These are phyloP conservation scores for Centrocercus urophasianus DNA, from an alignment of 2,113 vertebrate species.

Conservation along the genomic window DNA sequence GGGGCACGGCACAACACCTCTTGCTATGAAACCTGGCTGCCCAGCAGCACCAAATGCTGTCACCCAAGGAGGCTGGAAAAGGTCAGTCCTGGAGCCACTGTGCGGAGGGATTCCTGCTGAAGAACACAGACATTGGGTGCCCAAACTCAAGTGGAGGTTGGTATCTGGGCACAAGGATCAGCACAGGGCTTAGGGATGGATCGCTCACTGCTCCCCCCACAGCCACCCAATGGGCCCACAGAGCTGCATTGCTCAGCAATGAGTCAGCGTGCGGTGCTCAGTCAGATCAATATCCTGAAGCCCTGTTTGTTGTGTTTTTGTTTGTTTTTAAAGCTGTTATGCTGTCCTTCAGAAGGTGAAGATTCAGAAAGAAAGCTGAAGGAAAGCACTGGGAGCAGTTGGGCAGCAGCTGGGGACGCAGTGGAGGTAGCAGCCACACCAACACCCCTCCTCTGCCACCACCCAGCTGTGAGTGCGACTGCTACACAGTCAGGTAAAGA, in stretches of 20 bases:
- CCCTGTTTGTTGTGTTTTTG: not conserved
- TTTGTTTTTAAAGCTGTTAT: not conserved
- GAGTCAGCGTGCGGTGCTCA: not conserved
- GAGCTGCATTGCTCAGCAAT: not conserved
- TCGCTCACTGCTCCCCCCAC: not conserved
- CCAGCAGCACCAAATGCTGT: accelerated
- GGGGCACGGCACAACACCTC: accelerated
- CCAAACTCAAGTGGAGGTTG: accelerated
- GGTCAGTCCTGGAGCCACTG: accelerated
- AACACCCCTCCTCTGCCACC: accelerated
- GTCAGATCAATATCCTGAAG: not conserved
- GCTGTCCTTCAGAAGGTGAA: not conserved
- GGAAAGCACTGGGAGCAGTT: not conserved
- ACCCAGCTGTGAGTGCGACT: accelerated
- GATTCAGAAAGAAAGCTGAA: not conserved
- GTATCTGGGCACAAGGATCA: not conserved
- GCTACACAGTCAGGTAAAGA: not conserved
- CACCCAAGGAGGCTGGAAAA: accelerated
- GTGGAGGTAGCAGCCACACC: accelerated
- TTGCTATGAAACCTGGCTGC: accelerated
- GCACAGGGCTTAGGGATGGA: accelerated
- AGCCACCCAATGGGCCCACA: accelerated
- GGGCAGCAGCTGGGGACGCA: slow-evolving; percentile 20
- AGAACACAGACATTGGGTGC: accelerated
- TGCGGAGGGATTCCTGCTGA: accelerated